A percentile compares a stretch with the other conserved stretches of the same genome.
Conservation (phyloP, 2,797 vertebrate species). For the Rhinella marina region DNA sequence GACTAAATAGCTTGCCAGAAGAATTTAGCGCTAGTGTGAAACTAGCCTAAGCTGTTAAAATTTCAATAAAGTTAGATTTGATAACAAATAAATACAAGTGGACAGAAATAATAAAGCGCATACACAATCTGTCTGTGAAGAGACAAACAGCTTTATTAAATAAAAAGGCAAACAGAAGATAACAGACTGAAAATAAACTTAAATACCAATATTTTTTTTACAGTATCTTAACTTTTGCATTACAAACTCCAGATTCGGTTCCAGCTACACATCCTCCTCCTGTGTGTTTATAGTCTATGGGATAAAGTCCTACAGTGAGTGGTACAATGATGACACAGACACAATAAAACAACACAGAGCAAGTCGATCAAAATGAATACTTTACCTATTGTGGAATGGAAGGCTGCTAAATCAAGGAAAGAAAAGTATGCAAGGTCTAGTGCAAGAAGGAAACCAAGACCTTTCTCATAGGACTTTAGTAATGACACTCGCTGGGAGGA, state of each 20-base stretch:
- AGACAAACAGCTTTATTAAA: constrained; percentile 79
- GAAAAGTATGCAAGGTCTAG: neutral
- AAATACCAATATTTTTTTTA: constrained; percentile 47
- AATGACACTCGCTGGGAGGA: constrained; percentile 15
- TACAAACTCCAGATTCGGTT: constrained; percentile 70
- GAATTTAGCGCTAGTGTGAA: no score
- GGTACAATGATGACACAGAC: constrained; percentile 31
- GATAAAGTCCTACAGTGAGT: constrained; percentile 29
- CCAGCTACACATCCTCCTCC: constrained; percentile 64
- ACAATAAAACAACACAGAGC: neutral
- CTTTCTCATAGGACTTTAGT: neutral
- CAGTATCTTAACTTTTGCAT: constrained; percentile 56
- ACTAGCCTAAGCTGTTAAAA: no score
- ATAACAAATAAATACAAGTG: neutral
- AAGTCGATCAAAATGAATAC: neutral
- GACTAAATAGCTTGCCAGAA: no score
- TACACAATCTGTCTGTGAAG: constrained; percentile 70
- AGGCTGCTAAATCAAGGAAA: constrained; percentile 17
- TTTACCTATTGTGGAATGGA: constrained; percentile 34
- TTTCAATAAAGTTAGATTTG: no score
- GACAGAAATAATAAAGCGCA: neutral
- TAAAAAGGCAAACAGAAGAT: constrained; percentile 77
- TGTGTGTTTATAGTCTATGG: constrained; percentile 44
- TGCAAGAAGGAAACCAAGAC: neutral
- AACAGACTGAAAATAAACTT: constrained; percentile 70